Conservation (phyloP, 2,113 vertebrate genomes). For the Chauna torquata region DNA sequence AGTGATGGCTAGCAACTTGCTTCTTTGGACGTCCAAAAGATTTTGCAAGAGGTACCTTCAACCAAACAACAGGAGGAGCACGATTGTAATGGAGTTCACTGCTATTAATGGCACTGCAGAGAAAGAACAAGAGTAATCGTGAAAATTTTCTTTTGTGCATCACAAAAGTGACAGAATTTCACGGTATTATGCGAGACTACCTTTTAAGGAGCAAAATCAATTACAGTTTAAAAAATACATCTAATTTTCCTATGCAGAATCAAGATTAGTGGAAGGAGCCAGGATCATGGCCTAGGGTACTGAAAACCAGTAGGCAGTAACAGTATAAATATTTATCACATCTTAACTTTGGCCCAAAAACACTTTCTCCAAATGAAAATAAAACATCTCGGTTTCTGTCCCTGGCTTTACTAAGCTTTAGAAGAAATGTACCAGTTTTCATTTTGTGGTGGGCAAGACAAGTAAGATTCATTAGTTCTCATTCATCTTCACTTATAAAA, state of each 20-base stretch:
- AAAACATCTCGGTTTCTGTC: neutral
- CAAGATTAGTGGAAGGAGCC: neutral
- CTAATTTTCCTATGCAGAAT: neutral
- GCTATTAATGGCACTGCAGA: slow-evolving; percentile 91
- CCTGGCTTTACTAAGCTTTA: neutral
- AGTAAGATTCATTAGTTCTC: neutral
- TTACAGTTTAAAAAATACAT: neutral
- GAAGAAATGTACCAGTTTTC: neutral
- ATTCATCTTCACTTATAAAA: neutral
- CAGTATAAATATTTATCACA: neutral
- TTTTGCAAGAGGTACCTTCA: slow-evolving; percentile 59
- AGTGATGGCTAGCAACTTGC: neutral
- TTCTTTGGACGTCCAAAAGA: slow-evolving; percentile 40
- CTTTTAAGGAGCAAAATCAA: neutral
- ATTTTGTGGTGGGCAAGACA: neutral
- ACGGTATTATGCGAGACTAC: neutral
- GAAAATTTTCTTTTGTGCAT: neutral
- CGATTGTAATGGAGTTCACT: slow-evolving; percentile 88
- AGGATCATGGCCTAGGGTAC: neutral
- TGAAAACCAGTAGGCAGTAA: neutral
- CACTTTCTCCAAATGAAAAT: neutral
- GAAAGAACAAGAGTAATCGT: neutral
- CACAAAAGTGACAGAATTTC: neutral
- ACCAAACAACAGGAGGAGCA: slow-evolving; percentile 91
- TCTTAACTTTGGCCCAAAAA: neutral